phyloP scores from a whole-genome alignment of 2,113 vertebrate genomes.

The Lepidothrix coronata region DNA sequence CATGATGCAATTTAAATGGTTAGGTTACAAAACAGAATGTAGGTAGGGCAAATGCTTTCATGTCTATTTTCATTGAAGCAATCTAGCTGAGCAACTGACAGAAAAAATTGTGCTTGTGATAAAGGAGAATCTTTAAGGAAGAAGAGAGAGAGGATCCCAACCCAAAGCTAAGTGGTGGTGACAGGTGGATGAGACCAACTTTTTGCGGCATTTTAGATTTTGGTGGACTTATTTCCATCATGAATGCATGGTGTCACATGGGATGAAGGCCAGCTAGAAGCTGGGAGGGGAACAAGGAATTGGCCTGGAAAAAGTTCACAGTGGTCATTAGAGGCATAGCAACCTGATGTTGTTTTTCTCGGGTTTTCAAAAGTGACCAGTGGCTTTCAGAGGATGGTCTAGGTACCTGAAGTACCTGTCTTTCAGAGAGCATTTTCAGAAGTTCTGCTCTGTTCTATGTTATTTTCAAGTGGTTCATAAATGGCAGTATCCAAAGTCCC shows the following conservation, averaged over 20 bases:
- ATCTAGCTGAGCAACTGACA: background rate
- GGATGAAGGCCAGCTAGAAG: background rate
- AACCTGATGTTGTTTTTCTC: background rate
- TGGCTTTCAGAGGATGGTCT: background rate
- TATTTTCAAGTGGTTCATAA: background rate
- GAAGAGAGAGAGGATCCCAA: background rate
- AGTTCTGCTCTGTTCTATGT: background rate
- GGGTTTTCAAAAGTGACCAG: background rate
- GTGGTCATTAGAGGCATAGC: background rate
- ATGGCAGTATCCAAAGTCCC: background rate
- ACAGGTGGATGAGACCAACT: background rate
- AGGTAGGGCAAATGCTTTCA: background rate
- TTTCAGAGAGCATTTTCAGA: background rate
- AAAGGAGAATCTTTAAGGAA: background rate
- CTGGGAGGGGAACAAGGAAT: background rate
- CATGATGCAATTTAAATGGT: background rate
- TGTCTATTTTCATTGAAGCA: background rate
- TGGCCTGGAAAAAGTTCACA: background rate
- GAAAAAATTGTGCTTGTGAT: background rate
- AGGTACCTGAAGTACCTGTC: background rate
- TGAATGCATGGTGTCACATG: background rate
- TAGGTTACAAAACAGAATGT: conserved; percentile 1
- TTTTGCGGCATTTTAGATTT: background rate
- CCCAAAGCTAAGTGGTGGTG: background rate
- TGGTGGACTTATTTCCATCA: background rate